Base-by-base conservation (phyloP, 1,140 invertebrate genomes). In the Drosophila setifemur region DNA sequence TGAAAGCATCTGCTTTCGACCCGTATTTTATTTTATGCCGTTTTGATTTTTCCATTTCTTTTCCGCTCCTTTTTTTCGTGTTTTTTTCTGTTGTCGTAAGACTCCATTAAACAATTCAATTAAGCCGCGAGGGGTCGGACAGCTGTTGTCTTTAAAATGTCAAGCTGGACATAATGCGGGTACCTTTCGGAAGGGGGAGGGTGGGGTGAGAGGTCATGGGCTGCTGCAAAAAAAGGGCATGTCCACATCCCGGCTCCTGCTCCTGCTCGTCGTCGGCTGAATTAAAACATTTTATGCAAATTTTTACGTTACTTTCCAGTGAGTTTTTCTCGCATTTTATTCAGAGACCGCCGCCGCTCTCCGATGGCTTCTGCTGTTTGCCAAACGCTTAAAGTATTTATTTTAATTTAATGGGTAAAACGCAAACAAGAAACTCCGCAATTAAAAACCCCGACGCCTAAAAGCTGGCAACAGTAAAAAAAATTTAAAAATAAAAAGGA, bases 41-140 rank as follows among this genome's bases (percentile, higher is more conserved):
- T 74, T 83, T 86, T 86, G 79, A 85, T 85, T 85, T 81, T 73
- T 75, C 43, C 55, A 40, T 64, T 50, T 39, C 54, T 21, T 60
- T 42, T 52, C 40, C 14, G 26, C 39, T 47, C 7, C 25, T 5
- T 39, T 60, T 49, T 52, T 53, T 55, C 16, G 16, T 2, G 0
- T 7, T 53, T 19, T 37, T 26, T 37, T 43, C n/a, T 61, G 47
- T 63, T 57, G 58, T 37, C 53, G 71, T 66, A 85, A 81, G 81
- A 86, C 75, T 86, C 81, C 82, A 86, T 86, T 86, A 86, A 86
- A 86, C 81, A 86, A 86, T 86, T 86, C 81, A 86, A 86, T 86
- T 86, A 86, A 76, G 75, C 47, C 50, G 45, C 23, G 29, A 28
- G 40, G 8, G 35, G n/a, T 3, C 35, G 47, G 53, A 21, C 33